Conservation (phyloP, 2,888 invertebrate species). For the Clitarchus hookeri region DNA sequence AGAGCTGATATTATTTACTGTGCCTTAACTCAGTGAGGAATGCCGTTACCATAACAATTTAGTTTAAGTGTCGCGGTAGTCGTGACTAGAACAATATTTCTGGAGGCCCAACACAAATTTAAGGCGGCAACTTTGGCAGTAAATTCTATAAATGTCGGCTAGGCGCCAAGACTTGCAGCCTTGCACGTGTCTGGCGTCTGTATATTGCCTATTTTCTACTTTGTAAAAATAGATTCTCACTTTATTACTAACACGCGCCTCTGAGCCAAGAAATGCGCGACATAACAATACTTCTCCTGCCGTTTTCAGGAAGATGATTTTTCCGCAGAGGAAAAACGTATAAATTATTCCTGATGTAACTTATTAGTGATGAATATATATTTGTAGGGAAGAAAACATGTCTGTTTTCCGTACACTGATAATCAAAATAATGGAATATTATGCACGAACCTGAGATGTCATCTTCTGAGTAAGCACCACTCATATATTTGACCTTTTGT, state of each 20-base stretch:
- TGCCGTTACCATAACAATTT: background rate
- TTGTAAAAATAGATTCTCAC: background rate
- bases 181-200: background rate
- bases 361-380: no score
- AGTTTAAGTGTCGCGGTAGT: background rate
- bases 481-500: no score
- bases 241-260: background rate
- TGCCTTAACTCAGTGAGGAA: no score
- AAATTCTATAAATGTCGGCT: background rate
- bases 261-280: background rate
- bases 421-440: no score
- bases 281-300: background rate
- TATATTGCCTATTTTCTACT: background rate
- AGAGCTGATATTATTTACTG: no score
- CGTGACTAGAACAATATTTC: background rate
- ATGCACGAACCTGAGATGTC: no score
- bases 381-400: no score
- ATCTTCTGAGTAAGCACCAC: no score
- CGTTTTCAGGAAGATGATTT: background rate
- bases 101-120: background rate
- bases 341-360: no score
- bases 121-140: background rate
- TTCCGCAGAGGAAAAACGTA: background rate
- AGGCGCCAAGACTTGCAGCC: background rate
- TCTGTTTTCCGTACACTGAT: no score